Evolutionary conservation across 1,140 invertebrate genomes (phyloP).

Genomic region (Ptiloglossa arizonensis): DNA sequence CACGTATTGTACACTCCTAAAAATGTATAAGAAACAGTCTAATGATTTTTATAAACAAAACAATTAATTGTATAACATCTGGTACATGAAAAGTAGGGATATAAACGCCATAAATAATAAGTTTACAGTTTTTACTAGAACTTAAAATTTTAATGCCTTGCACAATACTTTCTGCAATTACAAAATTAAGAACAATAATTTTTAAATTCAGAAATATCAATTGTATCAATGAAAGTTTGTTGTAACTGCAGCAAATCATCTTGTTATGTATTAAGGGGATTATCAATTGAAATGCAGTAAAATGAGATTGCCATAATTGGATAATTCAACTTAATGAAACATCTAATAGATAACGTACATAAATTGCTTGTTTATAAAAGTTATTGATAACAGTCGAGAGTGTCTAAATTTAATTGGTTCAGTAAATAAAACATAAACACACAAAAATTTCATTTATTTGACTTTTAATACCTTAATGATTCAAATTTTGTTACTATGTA

Average conservation of each 20-base stretch:
- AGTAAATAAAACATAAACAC: constrained; percentile 10
- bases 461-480: not conserved
- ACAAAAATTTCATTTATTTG: not conserved
- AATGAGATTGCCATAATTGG: constrained; percentile 4
- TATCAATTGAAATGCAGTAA: not conserved
- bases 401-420: not conserved
- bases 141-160: not conserved
- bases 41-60: constrained; percentile 12
- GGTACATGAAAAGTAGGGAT: not conserved
- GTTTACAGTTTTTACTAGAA: constrained; percentile 1
- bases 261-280: not conserved
- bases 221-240: not conserved
- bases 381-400: not conserved
- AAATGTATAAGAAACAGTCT: not conserved
- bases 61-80: not conserved
- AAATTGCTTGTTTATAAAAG: not conserved
- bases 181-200: not conserved
- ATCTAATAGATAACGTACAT: no score
- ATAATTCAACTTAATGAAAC: no score
- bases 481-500: not conserved
- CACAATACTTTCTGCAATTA: not conserved
- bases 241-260: no score
- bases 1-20: constrained; percentile 22
- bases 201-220: not conserved
- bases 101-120: not conserved